Base-by-base conservation (phyloP, 2,113 vertebrate species). In the Pyxicephalus adspersus region DNA sequence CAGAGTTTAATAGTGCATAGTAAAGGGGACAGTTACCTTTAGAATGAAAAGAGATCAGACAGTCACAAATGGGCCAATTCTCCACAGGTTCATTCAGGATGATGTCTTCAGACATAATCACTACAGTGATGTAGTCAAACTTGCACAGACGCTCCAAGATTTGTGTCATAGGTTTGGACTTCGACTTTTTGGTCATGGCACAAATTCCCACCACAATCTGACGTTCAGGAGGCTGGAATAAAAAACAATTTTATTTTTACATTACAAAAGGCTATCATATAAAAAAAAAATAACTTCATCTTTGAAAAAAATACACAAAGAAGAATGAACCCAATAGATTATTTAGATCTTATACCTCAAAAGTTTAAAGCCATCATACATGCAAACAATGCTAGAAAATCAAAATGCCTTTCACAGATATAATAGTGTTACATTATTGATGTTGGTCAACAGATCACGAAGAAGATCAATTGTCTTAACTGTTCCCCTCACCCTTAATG, bases 171-270 rank as follows among this genome's bases (percentile, higher is more conserved):
- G 98, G 98, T 89, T 99, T 99, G 20, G 98, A 99, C 88, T 99
- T 98, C 77, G 98, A 99, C 89, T 99, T 99, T 89, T 99, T 99
- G 90, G 96, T 98, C 98, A 99, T 99, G 86, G 97, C 97, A 87
- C 98, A 99, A 90, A 99, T 99, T 85, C 97, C 97, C 83, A 99
- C 95, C 85, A 96, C 90, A 6, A 99, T 98, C 91, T 99, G 97
- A 84, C 89, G 92, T 88, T 99, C 98, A 0, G 95, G 96, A 83
- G 95, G 95, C 98, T 99, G 81, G 60, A 65, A 6, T 26, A 25
- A 50, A 51, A 11, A 6, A 57, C 3, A 61, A 38, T n/a, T 45
- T 45, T 45, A 13, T 38, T 8, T 58, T 23, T 60, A 2, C 19
- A n/a, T 60, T n/a, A n/a, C 0, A 60, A n/a, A 60, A 17, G 17